Evolutionary conservation across 2,888 invertebrate species (phyloP), one percentile per base, ranked within the genome.

Genomic region (Patella depressa): DNA sequence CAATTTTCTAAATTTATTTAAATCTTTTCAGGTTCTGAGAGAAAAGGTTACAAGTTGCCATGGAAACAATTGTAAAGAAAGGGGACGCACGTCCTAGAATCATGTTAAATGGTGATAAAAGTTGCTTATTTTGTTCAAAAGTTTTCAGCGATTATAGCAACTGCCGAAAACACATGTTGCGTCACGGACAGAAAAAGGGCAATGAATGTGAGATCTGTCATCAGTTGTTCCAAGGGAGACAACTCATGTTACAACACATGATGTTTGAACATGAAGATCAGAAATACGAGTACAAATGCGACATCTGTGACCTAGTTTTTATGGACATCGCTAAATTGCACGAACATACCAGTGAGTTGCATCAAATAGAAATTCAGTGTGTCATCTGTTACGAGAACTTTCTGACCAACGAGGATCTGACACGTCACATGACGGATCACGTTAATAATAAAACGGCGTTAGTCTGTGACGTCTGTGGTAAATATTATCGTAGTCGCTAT

Each of bases 161-260:
- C 24, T 65, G 65, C 24, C 65, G 24, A 12, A 65, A 65, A 14
- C 65, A 65, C 24, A 24, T 65, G 19, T 65, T 65, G 24, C 65
- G 65, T 3, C 65, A 65, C 24, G 65, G 65, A 65, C 65, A 65
- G 65, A 65, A 65, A 19, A 65, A 65, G 11, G 65, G 65, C 19
- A 65, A 65, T 11, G 65, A 65, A 65, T 65, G 65, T 24, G 65
- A 65, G 65, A 65, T 65, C 24, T 65, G 65, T 65, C 65, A 65
- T 65, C 65, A 65, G 19, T 24, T 65, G 24, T 65, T 65, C 24
- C 65, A 65, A 65, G 65, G 65, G 65, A 65, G 24, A 24, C 65
- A 65, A 65, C 65, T 24, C 12, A 65, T 24, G 15, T 24, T 65
- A 65, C 65, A 65, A 19, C 65, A 65, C 24, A 65, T 65, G 65